Evolutionary conservation across 2,797 vertebrate genomes (phyloP), one percentile per base, ranked within the genome.

Genomic region (Sebastes goodei): DNA sequence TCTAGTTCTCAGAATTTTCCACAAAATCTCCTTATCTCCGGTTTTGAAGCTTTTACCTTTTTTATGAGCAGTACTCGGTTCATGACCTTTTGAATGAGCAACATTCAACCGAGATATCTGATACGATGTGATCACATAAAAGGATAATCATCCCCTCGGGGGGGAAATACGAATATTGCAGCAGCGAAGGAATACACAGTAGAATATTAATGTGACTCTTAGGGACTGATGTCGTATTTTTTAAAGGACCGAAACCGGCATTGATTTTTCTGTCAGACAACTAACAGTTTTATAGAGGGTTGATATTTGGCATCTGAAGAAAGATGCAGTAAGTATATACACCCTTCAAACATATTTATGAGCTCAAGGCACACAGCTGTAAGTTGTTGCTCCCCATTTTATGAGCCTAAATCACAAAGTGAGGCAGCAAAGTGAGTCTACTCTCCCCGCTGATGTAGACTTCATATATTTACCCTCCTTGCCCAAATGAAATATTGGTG

Each of bases 41-140:
- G 30, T 23, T 59, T 66, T 68, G 1, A 76, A 64, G 67, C 27
- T 29, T 76, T 46, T 56, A 21, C 29, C 53, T n/a, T 84, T 78
- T 21, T 81, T 20, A 71, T 29, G 6, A 76, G 65, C 5, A 27
- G 10, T 46, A 49, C 56, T 63, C 14, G 17, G 38, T 49, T 78
- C 57, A 17, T 73, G 59, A 80, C 57, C 70, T 67, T 67, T 60
- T 71, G 7, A 77, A 76, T 67, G 15, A 74, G 59, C 12, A 52
- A 25, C 35, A 38, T 63, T 80, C 12, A 75, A 4, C 49, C 63
- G 49, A 74, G 69, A 32, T 38, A 64, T 75, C 53, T 62, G 6
- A 70, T 74, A 30, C 52, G 30, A 15, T 49, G 33, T 49, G 46
- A 69, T 5, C 72, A 66, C 32, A 71, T 77, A 7, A 80, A 74